Conservation (phyloP, 2,797 vertebrate genomes). For the Poeciliopsis paucimaculata region DNA sequence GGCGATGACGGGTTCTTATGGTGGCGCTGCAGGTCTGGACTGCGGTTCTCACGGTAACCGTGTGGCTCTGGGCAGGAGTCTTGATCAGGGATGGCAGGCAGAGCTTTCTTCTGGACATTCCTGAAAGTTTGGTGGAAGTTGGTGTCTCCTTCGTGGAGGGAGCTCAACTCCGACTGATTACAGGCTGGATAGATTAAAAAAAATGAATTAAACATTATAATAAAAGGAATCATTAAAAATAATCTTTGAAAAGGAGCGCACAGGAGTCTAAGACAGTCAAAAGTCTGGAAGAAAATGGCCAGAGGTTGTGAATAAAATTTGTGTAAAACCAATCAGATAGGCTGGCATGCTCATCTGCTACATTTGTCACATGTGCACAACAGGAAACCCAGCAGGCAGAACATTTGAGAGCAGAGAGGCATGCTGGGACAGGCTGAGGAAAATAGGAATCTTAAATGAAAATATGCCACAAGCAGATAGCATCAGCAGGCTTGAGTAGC, state of each 20-base stretch:
- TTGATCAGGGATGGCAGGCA: conserved; percentile 86
- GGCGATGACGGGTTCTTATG: conserved; percentile 48
- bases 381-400: conserved; percentile 20
- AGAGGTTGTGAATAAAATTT: neutral
- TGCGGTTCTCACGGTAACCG: conserved; percentile 49
- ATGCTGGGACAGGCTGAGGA: conserved; percentile 31
- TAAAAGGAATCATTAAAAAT: neutral
- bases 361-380: conserved; percentile 18
- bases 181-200: conserved; percentile 71
- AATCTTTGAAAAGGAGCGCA: neutral
- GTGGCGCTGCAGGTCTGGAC: conserved; percentile 52
- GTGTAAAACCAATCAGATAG: conserved; percentile 22
- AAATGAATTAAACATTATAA: neutral
- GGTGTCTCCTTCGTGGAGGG: conserved; percentile 89
- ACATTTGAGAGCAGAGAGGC: conserved; percentile 28
- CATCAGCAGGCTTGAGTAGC: conserved; percentile 37
- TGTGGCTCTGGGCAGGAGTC: conserved; percentile 79
- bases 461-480: neutral
- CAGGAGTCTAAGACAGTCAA: conserved; percentile 3
- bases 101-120: conserved; percentile 87
- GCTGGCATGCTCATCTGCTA: conserved; percentile 35
- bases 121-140: conserved; percentile 88
- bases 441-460: conserved; percentile 9
- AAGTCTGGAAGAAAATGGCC: conserved; percentile 10
- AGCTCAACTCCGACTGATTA: conserved; percentile 93